Percentiles rank a stretch among this genome's conserved stretches.
These are phyloP conservation scores for Adineta ricciae DNA, from an alignment of 2,888 invertebrate species.

Conservation along the genomic window DNA sequence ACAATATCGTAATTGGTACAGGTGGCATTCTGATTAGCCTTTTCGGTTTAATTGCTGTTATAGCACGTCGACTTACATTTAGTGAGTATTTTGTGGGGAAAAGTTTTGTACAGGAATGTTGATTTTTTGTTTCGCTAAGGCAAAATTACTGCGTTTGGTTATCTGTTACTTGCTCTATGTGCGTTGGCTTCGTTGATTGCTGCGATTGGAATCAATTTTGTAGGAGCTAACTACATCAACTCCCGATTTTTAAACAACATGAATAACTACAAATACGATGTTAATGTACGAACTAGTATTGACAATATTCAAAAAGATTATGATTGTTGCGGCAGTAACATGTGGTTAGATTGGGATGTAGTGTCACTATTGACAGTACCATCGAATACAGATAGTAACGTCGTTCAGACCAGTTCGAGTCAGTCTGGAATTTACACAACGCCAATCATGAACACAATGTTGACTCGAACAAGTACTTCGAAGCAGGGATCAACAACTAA, in stretches of 20 bases:
- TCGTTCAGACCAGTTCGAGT: not conserved
- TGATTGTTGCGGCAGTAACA: not conserved
- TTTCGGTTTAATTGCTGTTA: not conserved
- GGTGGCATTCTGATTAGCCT: not conserved
- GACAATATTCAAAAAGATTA: not conserved
- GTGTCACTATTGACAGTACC: fast-evolving
- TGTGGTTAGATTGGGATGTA: not conserved
- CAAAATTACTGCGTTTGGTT: not conserved
- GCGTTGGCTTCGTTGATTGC: not conserved
- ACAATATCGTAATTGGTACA: not conserved
- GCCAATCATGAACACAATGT: no score
- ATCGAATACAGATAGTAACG: not conserved
- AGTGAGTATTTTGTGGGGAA: not conserved
- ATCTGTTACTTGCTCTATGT: not conserved
- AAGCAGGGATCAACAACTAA: no score
- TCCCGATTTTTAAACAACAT: not conserved
- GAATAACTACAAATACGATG: not conserved
- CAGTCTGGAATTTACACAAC: not conserved
- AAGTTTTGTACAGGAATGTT: not conserved
- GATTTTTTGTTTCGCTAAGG: not conserved
- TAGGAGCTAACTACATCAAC: not conserved
- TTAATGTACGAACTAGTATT: not conserved
- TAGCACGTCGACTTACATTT: not conserved
- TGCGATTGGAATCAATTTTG: not conserved
- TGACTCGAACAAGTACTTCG: no score